Evolutionary conservation across 2,113 vertebrate genomes (phyloP), one percentile per base, ranked within the genome.

Genomic region (Caloenas nicobarica): DNA sequence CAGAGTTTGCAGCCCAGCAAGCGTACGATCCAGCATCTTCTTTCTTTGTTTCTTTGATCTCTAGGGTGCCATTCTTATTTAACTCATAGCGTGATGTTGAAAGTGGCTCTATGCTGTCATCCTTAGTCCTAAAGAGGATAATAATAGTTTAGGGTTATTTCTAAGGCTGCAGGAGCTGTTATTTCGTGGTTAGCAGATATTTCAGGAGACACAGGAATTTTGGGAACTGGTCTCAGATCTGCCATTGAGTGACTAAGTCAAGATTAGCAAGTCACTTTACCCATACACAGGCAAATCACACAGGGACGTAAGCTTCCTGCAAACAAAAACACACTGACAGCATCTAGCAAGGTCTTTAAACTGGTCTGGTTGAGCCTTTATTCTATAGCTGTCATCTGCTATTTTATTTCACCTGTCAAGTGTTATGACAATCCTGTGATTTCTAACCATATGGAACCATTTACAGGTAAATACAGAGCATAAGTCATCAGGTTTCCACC

Each of bases 11-110:
- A 57, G 98, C 98, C 94, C 98, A 98, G 89, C 99, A 99, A 1
- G 97, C 98, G 22, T 99, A 99, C 1, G 98, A 98, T 3, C 99
- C 99, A 0, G 97, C 95, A 76, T 99, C 99, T 3, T 98, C 97
- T 72, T 98, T 98, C 8, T 82, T 97, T 1, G 97, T 92, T 4
- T 66, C 72, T 62, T 84, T 90, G 93, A 99, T 98, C 96, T 99
- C 98, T 60, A 99, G 92, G 0, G 99, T 98, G 23, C 99, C 99
- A 1, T 99, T 99, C 78, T 95, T 91, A 22, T 98, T 97, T 9
- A 98, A 13, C 4, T 62, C 92, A 18, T 99, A 98, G 44, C 97
- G 97, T 3, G 81, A 78, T 0, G 98, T 92, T 10, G 98, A 97
- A 2, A 99, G 97, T 1, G 98, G 97, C 31, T 96, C 94, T 4